Conservation (phyloP, 2,888 invertebrate species). For the Mesodorylaimus sp. region DNA sequence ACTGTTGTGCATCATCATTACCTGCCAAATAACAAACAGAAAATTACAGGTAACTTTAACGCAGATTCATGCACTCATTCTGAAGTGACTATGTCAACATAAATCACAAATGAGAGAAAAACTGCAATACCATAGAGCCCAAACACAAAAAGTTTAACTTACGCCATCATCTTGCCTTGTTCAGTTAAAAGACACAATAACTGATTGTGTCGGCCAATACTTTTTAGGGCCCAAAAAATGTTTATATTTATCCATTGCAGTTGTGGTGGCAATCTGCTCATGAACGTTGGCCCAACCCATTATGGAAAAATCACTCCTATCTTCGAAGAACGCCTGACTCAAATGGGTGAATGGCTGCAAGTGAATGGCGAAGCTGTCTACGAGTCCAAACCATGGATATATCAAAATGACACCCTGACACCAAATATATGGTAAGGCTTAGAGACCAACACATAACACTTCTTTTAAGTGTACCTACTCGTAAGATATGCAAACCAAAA, state of each 20-base stretch:
- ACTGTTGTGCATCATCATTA: too few relatives aligned
- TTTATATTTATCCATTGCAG: constrained; percentile 13
- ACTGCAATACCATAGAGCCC: too few relatives aligned
- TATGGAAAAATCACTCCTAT: constrained; percentile 34
- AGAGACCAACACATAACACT: background rate
- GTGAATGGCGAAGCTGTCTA: constrained; percentile 37
- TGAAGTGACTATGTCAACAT: too few relatives aligned
- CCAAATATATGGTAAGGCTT: constrained; percentile 48
- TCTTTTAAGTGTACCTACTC: background rate
- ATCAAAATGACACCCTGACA: constrained; percentile 42
- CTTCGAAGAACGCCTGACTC: constrained; percentile 34
- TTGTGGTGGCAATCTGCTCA: constrained; percentile 26
- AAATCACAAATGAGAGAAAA: too few relatives aligned
- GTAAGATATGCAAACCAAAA: too few relatives aligned
- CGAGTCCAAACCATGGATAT: constrained; percentile 32
- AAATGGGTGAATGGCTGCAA: constrained; percentile 33
- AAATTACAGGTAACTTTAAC: too few relatives aligned
- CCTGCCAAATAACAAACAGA: too few relatives aligned
- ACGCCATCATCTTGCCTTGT: too few relatives aligned
- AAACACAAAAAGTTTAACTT: too few relatives aligned
- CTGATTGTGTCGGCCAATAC: background rate
- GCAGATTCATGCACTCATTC: too few relatives aligned
- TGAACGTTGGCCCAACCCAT: constrained; percentile 34
- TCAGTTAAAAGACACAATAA: too few relatives aligned
- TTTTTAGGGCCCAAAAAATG: background rate